Base-by-base conservation (phyloP, 2,888 invertebrate species). In the Oscheius sp. region DNA sequence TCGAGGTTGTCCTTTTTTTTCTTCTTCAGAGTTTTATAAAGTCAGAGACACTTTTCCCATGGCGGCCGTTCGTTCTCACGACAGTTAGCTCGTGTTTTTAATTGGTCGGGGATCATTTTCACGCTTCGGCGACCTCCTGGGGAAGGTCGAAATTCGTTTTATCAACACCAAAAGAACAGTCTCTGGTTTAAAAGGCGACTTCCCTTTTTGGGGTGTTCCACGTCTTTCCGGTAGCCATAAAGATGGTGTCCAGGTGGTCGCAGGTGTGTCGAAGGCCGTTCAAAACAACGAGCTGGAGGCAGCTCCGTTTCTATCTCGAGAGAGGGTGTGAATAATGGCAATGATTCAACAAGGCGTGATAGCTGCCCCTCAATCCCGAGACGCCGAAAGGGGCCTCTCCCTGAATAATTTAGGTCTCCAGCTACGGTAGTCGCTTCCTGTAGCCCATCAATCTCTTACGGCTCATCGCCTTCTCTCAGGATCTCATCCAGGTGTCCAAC, bases 91-190 rank as follows among this genome's bases (percentile, higher is more conserved):
- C 35, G 35, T 66, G 66, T 66, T 66, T 66, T 66, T 52, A 66
- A 66, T 66, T 49, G 66, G 66, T 66, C 66, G 66, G 66, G 66
- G 66, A 49, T 52, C 66, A 66, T 66, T 66, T 66, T 66, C 66
- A 66, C 66, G 66, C 66, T n/a, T 18, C 52, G 52, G 21, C 52
- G 66, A 49, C 29, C 25, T 66, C 52, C 35, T 66, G 49, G 66
- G 66, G 66, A 66, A 66, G 66, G 66, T 18, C 66, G 52, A 27
- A 12, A 52, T 49, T 23, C 1, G 3, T 18, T 21, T 35, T 35
- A 35, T 35, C 35, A 35, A 35, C 23, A 45, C 18, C 49, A 21
- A 61, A 43, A 1, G 18, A 61, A 41, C 41, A 61, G 21, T 41
- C 1, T 43, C 21, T 35, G 35, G 35, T 35, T 35, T 35, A 35